Base-by-base conservation (phyloP, 2,113 vertebrate species). In the Chionis minor region DNA sequence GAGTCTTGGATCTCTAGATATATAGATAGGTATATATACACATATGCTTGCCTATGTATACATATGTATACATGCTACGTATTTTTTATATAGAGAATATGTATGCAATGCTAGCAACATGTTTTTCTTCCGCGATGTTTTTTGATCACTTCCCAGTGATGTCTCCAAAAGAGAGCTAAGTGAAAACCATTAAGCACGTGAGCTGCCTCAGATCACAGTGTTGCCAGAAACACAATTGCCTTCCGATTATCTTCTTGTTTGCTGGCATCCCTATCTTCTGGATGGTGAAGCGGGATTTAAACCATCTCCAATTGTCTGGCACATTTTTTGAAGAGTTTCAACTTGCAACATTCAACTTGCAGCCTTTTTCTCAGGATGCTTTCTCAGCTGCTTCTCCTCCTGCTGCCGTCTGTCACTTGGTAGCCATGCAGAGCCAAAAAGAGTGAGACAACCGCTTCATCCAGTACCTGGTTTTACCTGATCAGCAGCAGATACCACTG, bases 371-470 rank as follows among this genome's bases (percentile, higher is more conserved):
- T 66, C 16, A 19, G 40, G 51, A 26, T 32, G 7, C 28, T 58
- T 82, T 82, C 47, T 61, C 38, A 42, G 35, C 28, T 42, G 28
- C 8, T 83, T 78, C 74, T 90, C 19, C 35, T 78, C 9, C 33
- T 55, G 14, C 17, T 79, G 33, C 26, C 49, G 61, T 30, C 14
- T 55, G 56, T 42, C 49, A 56, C 58, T 58, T 33, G 40, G 27
- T 27, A 62, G 65, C 33, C 33, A 42, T 2, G 10, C 40, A 67
- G 32, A 78, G 35, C 5, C 71, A 62, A 61, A 77, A 72, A 61
- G 11, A 19, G 0, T 35, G n/a, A 26, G 19, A 66, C 22, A 35
- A 4, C 3, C 1, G 1, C 24, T 52, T 55, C 24, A 18, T 27
- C 49, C 44, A 9, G 11, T 14, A 27, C 30, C 93, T 0, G 0